phyloP scores from a whole-genome alignment of 2,113 vertebrate species.

The Pomatostomus ruficeps region DNA sequence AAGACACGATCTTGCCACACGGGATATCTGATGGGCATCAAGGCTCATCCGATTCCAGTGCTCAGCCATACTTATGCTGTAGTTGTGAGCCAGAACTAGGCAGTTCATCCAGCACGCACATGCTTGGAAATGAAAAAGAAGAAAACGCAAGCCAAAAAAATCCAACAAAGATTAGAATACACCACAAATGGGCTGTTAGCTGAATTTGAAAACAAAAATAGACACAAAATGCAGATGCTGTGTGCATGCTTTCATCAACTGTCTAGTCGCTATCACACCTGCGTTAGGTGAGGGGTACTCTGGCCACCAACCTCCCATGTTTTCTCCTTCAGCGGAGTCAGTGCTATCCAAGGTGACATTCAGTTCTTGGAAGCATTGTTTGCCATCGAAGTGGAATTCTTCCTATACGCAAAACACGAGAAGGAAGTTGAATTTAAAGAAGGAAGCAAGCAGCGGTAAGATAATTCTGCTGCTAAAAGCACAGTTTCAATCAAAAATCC shows the following conservation, averaged over 20 bases:
- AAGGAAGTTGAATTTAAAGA: not conserved
- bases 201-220: conserved; percentile 60
- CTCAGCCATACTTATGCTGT: conserved; percentile 7
- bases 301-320: conserved; percentile 97
- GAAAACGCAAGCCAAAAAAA: conserved; percentile 51
- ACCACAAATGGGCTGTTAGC: conserved; percentile 67
- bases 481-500: not conserved
- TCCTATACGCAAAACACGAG: conserved; percentile 64
- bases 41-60: conserved; percentile 11
- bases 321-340: conserved; percentile 83
- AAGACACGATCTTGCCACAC: not conserved
- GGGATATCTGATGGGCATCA: not conserved
- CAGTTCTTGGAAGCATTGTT: conserved; percentile 71
- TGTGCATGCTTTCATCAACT: conserved; percentile 85
- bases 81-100: conserved; percentile 71
- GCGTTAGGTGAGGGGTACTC: conserved; percentile 85
- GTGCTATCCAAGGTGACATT: conserved; percentile 69
- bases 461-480: not conserved
- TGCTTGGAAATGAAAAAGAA: conserved; percentile 64
- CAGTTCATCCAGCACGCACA: conserved; percentile 91
- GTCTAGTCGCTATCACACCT: conserved; percentile 86
- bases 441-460: not conserved
- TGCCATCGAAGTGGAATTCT: conserved; percentile 78
- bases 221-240: conserved; percentile 57
- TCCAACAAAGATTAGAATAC: conserved; percentile 61